Percentiles rank a stretch among this genome's conserved stretches.
Evolutionary conservation across 2,113 vertebrate genomes (phyloP).

Genomic region (Calyptomena viridis): DNA sequence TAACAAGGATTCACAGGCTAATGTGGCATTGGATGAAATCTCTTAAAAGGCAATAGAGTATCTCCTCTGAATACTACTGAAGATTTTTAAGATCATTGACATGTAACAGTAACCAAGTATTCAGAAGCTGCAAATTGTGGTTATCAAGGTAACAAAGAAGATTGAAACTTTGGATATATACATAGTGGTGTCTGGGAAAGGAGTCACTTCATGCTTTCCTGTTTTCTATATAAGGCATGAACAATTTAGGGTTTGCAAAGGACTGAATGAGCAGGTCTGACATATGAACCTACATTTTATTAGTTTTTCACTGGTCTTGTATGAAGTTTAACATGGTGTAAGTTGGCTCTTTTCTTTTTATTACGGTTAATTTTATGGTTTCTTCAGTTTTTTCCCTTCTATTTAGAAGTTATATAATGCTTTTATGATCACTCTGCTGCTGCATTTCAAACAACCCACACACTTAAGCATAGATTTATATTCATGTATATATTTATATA

Average conservation of each 20-base stretch:
- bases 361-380: neutral
- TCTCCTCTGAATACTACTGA: neutral
- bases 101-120: neutral
- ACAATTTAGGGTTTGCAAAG: neutral
- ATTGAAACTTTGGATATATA: fast-evolving
- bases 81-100: neutral
- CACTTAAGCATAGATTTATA: neutral
- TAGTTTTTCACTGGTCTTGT: neutral
- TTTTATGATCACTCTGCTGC: neutral
- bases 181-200: neutral
- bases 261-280: neutral
- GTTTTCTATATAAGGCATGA: neutral
- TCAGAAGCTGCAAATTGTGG: neutral
- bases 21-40: neutral
- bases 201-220: neutral
- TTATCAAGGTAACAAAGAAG: neutral
- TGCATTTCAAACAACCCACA: neutral
- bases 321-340: neutral
- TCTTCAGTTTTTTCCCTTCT: neutral
- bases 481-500: neutral
- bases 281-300: neutral
- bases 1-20: neutral
- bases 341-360: neutral
- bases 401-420: neutral
- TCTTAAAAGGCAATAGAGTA: neutral